Percentiles rank a stretch among this genome's conserved stretches.
Evolutionary conservation across 2,888 invertebrate genomes (phyloP).

Genomic region (Agriopis marginaria): DNA sequence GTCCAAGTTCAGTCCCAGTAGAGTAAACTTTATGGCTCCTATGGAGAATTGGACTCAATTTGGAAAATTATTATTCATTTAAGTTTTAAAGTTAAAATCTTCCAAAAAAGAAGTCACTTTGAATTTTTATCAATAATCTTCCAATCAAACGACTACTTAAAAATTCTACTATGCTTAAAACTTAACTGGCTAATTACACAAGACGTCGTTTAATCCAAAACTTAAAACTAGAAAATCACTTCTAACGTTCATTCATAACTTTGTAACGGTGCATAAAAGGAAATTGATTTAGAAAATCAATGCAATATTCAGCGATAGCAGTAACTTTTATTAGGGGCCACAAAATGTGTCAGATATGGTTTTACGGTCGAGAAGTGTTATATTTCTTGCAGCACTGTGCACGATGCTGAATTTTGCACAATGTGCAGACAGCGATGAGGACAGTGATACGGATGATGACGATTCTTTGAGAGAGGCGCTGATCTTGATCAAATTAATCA

Average conservation of each 20-base stretch:
- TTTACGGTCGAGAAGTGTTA: slow-evolving; percentile 39
- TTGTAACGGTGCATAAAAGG: slow-evolving; percentile 12
- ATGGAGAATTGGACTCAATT: too few species aligned
- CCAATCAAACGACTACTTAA: too few species aligned
- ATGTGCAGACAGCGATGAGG: slow-evolving; percentile 9
- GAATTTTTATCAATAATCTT: too few species aligned
- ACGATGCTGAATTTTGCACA: slow-evolving; percentile 17
- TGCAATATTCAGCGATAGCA: slow-evolving; percentile 31
- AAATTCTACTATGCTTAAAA: too few species aligned
- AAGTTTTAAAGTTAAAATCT: too few species aligned
- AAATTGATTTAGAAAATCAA: slow-evolving; percentile 33
- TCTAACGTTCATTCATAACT: not conserved
- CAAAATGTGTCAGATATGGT: slow-evolving; percentile 51
- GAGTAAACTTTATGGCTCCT: too few species aligned
- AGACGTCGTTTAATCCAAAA: too few species aligned
- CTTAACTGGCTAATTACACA: too few species aligned
- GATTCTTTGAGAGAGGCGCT: slow-evolving; percentile 59
- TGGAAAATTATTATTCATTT: too few species aligned
- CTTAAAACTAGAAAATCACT: not conserved
- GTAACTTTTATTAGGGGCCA: slow-evolving; percentile 30
- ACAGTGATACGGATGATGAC: slow-evolving; percentile 52
- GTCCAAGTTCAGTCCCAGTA: too few species aligned
- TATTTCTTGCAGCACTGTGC: slow-evolving; percentile 38
- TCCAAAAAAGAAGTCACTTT: too few species aligned
- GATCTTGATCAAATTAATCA: slow-evolving; percentile 59